Evolutionary conservation across 2,888 invertebrate species (phyloP).

Genomic region (Branchipolynoe longqiensis): DNA sequence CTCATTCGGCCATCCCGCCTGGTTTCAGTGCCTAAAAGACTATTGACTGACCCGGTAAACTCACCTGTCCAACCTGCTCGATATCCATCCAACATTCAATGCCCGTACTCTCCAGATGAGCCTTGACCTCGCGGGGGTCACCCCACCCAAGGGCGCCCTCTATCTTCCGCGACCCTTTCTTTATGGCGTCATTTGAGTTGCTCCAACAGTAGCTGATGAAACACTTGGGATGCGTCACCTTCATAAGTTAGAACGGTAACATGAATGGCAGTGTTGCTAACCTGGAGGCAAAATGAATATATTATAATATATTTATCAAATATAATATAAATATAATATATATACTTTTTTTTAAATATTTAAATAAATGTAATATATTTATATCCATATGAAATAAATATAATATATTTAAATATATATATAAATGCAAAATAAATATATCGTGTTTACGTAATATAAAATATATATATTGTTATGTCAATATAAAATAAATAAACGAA

Average conservation of each 20-base stretch:
- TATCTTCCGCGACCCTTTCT: conserved; percentile 63
- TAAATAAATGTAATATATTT: not conserved
- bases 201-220: conserved; percentile 81
- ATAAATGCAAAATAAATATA: too few relatives aligned
- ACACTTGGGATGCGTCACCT: conserved; percentile 52
- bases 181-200: conserved; percentile 77
- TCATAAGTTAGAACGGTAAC: not conserved
- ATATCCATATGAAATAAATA: not conserved
- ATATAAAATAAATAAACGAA: too few relatives aligned
- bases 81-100: conserved; percentile 80
- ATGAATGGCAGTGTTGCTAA: not conserved
- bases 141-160: conserved; percentile 75
- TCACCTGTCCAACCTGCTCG: conserved; percentile 69
- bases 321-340: not conserved
- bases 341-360: not conserved
- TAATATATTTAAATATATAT: not conserved
- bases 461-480: too few relatives aligned
- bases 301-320: not conserved
- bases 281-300: not conserved
- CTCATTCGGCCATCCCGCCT: too few relatives aligned
- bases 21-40: too few relatives aligned
- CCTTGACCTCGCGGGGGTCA: conserved; percentile 78
- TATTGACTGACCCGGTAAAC: too few relatives aligned
- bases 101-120: conserved; percentile 74
- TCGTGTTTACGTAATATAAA: too few relatives aligned